Evolutionary conservation across 2,888 invertebrate genomes (phyloP), one percentile per base, ranked within the genome.

Genomic region (Leucozona laternaria): DNA sequence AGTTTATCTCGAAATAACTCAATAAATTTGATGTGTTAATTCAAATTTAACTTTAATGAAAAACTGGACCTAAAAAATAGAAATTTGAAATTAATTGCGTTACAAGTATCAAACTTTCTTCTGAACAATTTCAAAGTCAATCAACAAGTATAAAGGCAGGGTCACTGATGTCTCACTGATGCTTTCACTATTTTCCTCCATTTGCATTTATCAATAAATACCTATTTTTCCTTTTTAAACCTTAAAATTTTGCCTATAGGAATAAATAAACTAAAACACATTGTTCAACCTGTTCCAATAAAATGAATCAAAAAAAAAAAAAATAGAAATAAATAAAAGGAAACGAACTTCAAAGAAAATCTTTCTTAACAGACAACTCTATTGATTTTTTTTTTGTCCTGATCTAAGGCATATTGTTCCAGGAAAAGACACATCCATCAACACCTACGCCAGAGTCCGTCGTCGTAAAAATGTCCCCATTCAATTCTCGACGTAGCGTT

Each of bases 401-500:
- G 43, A 25, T 28, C 48, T n/a, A 5, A 37, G 66, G 8, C 48
- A 57, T n/a, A 62, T 79, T 64, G 53, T 62, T 73, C 53, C 71
- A 58, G 68, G 22, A 37, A 58, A 64, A 71, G 55, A 45, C 37
- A 57, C 71, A 84, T 84, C 71, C 71, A 84, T 84, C 84, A 84
- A 66, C 84, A 84, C 79, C 71, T 76, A 64, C 31, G 79, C 28
- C 4, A 43, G 48, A 48, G 34, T 48, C 66, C 31, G 45, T 28
- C 31, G 34, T 55, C 31, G 43, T 55, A 20, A 75, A 66, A 45
- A 57, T 75, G 57, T 66, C 50, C 45, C 45, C 13, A 68, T 64
- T 22, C 45, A 34, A 66, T 57, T 71, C 37, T 70, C n/a, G n/a
- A 1, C 40, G 43, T 17, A 13, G n/a, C 40, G 43, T 17, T 7